Evolutionary conservation across 2,113 vertebrate genomes (phyloP), one percentile per base, ranked within the genome.

Genomic region (Talpa occidentalis): DNA sequence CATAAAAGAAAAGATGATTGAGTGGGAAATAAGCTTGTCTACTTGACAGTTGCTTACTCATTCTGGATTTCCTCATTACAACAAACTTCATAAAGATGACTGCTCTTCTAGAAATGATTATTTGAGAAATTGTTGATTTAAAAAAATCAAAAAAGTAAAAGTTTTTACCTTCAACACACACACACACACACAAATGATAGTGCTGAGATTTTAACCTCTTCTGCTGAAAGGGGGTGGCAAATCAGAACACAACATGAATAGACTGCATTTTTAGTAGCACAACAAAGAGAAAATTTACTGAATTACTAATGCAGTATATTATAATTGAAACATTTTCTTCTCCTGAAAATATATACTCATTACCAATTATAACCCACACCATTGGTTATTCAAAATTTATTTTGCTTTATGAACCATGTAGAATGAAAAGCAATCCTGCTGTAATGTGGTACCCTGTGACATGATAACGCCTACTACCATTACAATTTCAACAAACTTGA

Each of bases 401-500:
- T 88, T 92, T 86, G 30, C 69, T 94, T 92, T 92, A 59, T 76
- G 90, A 94, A 21, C 44, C 74, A 83, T 49, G 82, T 42, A 73
- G 64, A 86, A 79, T 80, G 76, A 84, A 96, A 94, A 86, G 21
- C 24, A 86, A 66, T 64, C 26, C 10, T 24, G 16, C 56, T 76
- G 21, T 79, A 54, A 74, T 22, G 17, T 30, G 32, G 69, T 83
- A 37, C n/a, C 35, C 30, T 77, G 24, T 77, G 66, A 86, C 73
- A 64, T 40, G 70, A 69, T 87, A 87, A 93, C 4, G 1, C 74
- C 79, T 83, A n/a, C 83, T 94, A 70, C 66, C 67, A 32, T 95
- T 93, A 90, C 89, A 87, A 30, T 69, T 73, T 86, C 89, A 86
- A 95, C 56, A 93, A 44, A 77, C 62, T 47, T 73, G 67, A 81